Base-by-base conservation (phyloP, 2,888 invertebrate genomes). In the Rambutsinella grinnellia region DNA sequence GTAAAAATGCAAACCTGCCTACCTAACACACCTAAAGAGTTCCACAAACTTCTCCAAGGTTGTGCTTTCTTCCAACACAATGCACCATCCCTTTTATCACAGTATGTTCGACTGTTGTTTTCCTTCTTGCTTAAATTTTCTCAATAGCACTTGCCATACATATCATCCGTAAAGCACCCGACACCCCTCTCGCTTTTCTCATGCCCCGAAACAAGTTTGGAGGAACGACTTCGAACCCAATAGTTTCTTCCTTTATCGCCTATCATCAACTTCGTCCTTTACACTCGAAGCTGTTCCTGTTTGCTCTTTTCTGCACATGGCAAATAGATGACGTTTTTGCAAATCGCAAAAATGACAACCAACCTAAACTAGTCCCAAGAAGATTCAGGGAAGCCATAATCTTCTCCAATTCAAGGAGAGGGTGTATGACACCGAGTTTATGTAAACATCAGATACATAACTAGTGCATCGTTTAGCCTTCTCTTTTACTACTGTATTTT, bases 291-390 rank as follows among this genome's bases (percentile, higher is more conserved):
- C 24, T 24, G 27, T 56, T 15, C 27, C 17, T 19, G 19, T 19
- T 3, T 21, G 6, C 23, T 46, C 17, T 47, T 56, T 71, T 58
- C 72, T 65, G 72, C 72, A 72, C 72, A 71, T 65, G 72, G 53
- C 71, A 63, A 72, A 66, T 71, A 28, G 15, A 27, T 62, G n/a
- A 24, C 47, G 54, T 49, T 49, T 19, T 49, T 3, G 24, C 36
- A 13, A 17, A 21, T 46, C 44, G 56, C 1, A 66, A 36, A 36
- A 36, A 36, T 70, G 70, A 70, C 70, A 70, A 61, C 70, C n/a
- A n/a, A n/a, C n/a, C n/a, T n/a, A n/a, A n/a, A n/a, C n/a, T n/a
- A n/a, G n/a, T n/a, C n/a, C n/a, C n/a, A n/a, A n/a, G n/a, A n/a
- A n/a, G n/a, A n/a, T n/a, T n/a, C n/a, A n/a, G n/a, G n/a, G n/a